phyloP scores from a whole-genome alignment of 2,888 invertebrate species.

The Eilema depressum region DNA sequence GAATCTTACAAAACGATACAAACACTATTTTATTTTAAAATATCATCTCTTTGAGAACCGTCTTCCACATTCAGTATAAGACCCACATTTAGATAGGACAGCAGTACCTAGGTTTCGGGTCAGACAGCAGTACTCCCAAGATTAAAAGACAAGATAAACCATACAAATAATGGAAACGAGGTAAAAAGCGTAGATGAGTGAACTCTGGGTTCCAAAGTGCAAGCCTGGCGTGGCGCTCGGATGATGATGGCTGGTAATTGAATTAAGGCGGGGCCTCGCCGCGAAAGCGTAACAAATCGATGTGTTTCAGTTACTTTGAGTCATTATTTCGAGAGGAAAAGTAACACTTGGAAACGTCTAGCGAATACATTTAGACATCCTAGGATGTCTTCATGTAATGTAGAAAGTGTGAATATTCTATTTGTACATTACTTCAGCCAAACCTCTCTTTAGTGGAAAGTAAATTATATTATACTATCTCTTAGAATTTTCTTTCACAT shows the following conservation, averaged over 20 bases:
- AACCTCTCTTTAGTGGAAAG: not conserved
- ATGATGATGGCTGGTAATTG: not conserved
- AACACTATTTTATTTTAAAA: too few relatives aligned
- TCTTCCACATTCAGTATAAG: too few relatives aligned
- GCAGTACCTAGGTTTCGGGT: too few relatives aligned
- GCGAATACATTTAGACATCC: not conserved
- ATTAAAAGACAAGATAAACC: too few relatives aligned
- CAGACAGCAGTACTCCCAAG: too few relatives aligned
- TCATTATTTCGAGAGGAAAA: constrained; percentile 13
- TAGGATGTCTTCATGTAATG: not conserved
- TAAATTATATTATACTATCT: not conserved
- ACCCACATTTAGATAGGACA: too few relatives aligned
- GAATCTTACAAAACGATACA: too few relatives aligned
- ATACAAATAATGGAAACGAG: not conserved
- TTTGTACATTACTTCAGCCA: too few relatives aligned
- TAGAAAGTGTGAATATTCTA: not conserved
- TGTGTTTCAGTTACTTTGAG: constrained; percentile 12
- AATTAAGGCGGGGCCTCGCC: not conserved
- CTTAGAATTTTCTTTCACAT: not conserved
- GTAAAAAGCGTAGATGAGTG: too few relatives aligned
- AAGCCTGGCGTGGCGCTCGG: not conserved
- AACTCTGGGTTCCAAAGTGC: not conserved
- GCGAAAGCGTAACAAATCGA: constrained; percentile 19
- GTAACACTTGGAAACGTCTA: constrained; percentile 1
- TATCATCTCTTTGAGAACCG: too few relatives aligned